Conservation (phyloP, 1,140 invertebrate species). For the Sycobia sp. region DNA sequence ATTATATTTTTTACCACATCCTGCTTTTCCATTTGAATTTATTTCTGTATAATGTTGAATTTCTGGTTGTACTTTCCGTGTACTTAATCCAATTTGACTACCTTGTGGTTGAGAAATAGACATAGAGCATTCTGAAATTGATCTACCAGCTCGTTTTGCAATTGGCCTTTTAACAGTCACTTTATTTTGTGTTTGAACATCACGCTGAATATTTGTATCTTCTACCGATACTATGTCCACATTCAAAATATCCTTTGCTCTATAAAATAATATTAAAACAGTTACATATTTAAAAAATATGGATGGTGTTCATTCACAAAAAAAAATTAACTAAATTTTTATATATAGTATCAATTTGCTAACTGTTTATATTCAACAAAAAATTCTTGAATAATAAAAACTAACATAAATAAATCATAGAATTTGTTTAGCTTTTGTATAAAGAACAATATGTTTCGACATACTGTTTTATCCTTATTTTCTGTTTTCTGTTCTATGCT, state of each 20-base stretch:
- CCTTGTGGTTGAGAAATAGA: constrained; percentile 38
- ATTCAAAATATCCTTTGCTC: constrained; percentile 66
- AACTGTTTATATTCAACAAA: background rate
- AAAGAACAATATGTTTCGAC: no score
- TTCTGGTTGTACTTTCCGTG: constrained; percentile 43
- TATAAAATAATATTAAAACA: no score
- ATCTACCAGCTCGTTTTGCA: constrained; percentile 61
- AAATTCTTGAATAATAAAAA: background rate
- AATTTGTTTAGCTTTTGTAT: background rate
- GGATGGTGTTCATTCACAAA: no score
- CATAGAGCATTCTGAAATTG: constrained; percentile 59
- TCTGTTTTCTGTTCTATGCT: no score
- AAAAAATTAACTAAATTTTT: background rate
- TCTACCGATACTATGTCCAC: constrained; percentile 67
- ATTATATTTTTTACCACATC: constrained; percentile 36
- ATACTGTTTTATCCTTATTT: no score
- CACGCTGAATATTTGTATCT: constrained; percentile 43
- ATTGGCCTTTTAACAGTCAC: constrained; percentile 65
- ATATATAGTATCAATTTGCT: no score
- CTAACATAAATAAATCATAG: no score
- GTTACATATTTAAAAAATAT: constrained; percentile 17
- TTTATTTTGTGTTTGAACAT: constrained; percentile 56
- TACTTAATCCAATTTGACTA: constrained; percentile 41
- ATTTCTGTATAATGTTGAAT: constrained; percentile 42
- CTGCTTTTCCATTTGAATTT: constrained; percentile 49